Evolutionary conservation across 2,113 vertebrate genomes (phyloP), one percentile per base, ranked within the genome.

Genomic region (Nipponia nippon): DNA sequence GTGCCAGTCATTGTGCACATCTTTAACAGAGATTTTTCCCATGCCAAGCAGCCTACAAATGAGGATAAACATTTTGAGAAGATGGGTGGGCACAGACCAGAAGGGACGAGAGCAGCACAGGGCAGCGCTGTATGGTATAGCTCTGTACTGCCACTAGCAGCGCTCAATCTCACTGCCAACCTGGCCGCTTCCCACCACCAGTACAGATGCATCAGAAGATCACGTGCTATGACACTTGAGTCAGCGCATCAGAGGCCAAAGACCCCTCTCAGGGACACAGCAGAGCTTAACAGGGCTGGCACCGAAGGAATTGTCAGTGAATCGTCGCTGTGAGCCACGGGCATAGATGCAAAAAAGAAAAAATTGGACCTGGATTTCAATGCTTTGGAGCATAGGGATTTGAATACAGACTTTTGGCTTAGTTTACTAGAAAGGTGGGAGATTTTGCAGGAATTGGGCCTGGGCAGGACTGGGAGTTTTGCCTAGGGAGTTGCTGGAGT

Each of bases 341-440:
- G 16, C 0, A 0, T 18, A 65, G 27, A 61, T 17, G 3, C 3
- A 56, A 59, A 62, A 61, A 29, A 32, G 1, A 15, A 21, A 15
- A 62, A 56, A 10, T 2, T 25, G 26, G 32, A 38, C 25, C 3
- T 52, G 10, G 5, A 7, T 83, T 90, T 92, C 65, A 56, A 3
- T 61, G 67, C 22, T 81, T 84, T 66, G 42, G 32, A 89, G 38
- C 12, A 29, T 1, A 0, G 23, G 26, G 18, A 89, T 84, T 76
- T 76, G 34, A 67, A 49, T 59, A 38, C 2, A 59, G 59, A 20
- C 36, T 89, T 89, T 87, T 16, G 25, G 18, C 47, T 92, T 84
- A 18, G 42, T 69, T 89, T 78, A 69, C 44, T 87, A 76, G 34
- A 88, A 91, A 47, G 25, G 23, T 42, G 9, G 15, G 32, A 56